phyloP scores from a whole-genome alignment of 2,888 invertebrate genomes.

The Corythucha ciliata region DNA sequence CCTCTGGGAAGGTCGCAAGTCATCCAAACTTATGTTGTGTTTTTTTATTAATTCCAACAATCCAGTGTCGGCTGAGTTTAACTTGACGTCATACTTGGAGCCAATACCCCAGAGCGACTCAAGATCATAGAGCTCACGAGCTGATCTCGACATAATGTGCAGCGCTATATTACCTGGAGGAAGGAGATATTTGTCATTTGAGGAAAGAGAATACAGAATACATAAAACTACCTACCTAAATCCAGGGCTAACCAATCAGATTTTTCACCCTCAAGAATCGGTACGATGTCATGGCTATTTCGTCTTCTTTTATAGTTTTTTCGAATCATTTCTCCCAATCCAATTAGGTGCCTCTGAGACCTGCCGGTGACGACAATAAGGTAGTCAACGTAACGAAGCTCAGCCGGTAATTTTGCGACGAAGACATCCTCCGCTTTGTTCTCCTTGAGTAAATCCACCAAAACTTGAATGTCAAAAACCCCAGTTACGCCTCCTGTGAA shows the following conservation, averaged over 20 bases:
- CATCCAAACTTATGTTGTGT: no score
- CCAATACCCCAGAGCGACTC: constrained; percentile 89
- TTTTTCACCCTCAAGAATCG: constrained; percentile 66
- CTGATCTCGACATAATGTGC: constrained; percentile 68
- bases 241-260: constrained; percentile 84
- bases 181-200: neutral
- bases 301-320: constrained; percentile 67
- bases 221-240: constrained; percentile 53
- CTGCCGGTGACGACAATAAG: constrained; percentile 70
- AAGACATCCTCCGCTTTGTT: constrained; percentile 75
- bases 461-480: constrained; percentile 80
- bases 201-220: neutral
- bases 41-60: constrained; percentile 56
- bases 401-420: constrained; percentile 63
- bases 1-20: no score
- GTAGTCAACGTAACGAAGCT: constrained; percentile 72
- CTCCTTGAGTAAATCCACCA: constrained; percentile 62
- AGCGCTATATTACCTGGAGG: constrained; percentile 79
- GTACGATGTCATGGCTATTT: constrained; percentile 52
- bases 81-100: constrained; percentile 63
- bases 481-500: constrained; percentile 68
- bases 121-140: constrained; percentile 67
- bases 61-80: constrained; percentile 51
- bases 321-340: constrained; percentile 63
- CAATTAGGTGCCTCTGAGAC: constrained; percentile 63